Conservation (phyloP, 2,888 invertebrate genomes). For the Netelia melanura region DNA sequence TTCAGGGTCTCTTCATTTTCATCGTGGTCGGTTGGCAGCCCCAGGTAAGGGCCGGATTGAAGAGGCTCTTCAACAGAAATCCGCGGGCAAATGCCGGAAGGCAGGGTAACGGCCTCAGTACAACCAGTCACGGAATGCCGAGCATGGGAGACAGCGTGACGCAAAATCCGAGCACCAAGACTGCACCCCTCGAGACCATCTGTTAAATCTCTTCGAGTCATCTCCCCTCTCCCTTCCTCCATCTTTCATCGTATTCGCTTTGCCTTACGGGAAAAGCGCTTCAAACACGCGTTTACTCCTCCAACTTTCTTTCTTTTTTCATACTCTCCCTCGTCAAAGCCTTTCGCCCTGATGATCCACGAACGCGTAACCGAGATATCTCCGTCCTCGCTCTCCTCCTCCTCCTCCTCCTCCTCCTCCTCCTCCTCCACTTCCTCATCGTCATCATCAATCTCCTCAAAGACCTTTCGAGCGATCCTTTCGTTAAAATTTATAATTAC, state of each 20-base stretch:
- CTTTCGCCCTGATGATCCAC: background rate
- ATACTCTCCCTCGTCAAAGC: background rate
- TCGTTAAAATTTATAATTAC: background rate
- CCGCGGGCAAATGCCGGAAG: slow-evolving; percentile 86
- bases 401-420: background rate
- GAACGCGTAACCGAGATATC: background rate
- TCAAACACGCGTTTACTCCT: background rate
- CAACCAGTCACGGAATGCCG: slow-evolving; percentile 92
- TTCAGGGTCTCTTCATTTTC: slow-evolving; percentile 95
- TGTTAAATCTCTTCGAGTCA: slow-evolving; percentile 81
- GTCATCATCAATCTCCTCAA: background rate
- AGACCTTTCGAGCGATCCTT: background rate
- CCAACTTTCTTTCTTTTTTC: background rate
- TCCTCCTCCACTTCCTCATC: background rate
- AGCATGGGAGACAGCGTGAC: slow-evolving; percentile 92
- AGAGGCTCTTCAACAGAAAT: slow-evolving; percentile 88
- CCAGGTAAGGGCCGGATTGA: slow-evolving; percentile 90
- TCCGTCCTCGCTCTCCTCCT: background rate
- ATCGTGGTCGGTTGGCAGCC: slow-evolving; percentile 96
- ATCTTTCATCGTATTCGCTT: background rate
- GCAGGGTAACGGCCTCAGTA: slow-evolving; percentile 89
- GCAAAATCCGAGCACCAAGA: slow-evolving; percentile 88
- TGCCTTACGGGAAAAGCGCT: slow-evolving; percentile 1
- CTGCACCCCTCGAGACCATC: slow-evolving; percentile 87
- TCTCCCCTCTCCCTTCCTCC: background rate